Evolutionary conservation across 2,797 vertebrate species (phyloP), one percentile per base, ranked within the genome.

Genomic region (Morelia viridis): DNA sequence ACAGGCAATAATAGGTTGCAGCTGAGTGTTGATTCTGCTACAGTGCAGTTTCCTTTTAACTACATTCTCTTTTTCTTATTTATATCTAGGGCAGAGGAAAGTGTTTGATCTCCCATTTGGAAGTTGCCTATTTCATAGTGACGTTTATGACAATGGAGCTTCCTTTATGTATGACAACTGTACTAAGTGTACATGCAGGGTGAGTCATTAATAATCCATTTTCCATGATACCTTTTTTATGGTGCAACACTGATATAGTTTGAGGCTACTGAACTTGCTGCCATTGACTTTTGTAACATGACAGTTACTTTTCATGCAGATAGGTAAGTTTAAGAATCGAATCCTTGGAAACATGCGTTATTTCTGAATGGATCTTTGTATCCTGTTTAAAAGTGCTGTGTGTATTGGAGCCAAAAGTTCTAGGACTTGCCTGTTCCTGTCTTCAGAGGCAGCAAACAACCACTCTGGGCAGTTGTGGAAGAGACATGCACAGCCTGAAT

Each of bases 51-150:
- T 90, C 62, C 87, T 94, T 95, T 95, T 91, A 95, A 90, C 71
- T 17, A 60, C 94, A 94, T 94, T 95, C 88, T 96, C 61, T 96
- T 93, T 93, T 91, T 96, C 7, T 96, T 96, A 28, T 92, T 95
- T 96, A 28, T 93, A 92, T 96, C 89, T 92, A 99, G 99, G 99
- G 94, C 99, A 99, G 97, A 98, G 99, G 97, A 99, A 99, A 96
- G 99, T 99, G 94, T 99, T 99, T 93, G 99, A 99, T 95, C 97
- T 99, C 93, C 98, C 98, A 1, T 97, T 98, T 93, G 99, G 99
- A 94, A 99, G 98, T 97, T 99, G 99, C 94, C 97, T 99, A 61
- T 99, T 99, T 96, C 98, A 98, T 96, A 99, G 99, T 64, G 98
- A 99, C 0, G 98, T 99, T 56, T 98, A 99, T 84, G 99, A 99